Percentiles rank a stretch among this genome's conserved stretches.
These are phyloP conservation scores for Calosoma granatense DNA, from an alignment of 1,140 invertebrate species.

Conservation along the genomic window DNA sequence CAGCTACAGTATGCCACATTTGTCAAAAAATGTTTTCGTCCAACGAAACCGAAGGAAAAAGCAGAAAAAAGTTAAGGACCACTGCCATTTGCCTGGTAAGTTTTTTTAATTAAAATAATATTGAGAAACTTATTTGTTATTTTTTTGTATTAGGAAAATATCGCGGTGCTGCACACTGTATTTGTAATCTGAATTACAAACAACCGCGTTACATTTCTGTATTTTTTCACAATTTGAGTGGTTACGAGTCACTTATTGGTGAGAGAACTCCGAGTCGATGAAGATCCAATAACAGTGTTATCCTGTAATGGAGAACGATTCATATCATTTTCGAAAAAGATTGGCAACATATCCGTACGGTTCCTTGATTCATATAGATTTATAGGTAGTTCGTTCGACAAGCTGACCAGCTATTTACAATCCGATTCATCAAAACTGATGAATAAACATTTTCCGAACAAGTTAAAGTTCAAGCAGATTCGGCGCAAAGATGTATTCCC, in stretches of 20 bases:
- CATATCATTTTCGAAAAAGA: too few species aligned
- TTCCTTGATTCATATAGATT: conserved; percentile 11
- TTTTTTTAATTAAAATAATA: neutral
- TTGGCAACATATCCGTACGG: too few species aligned
- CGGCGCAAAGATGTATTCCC: conserved; percentile 21
- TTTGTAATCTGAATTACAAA: neutral
- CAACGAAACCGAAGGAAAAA: neutral
- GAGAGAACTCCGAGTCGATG: neutral
- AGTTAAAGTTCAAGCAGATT: conserved; percentile 12
- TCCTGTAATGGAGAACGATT: too few species aligned
- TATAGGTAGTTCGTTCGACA: conserved; percentile 6
- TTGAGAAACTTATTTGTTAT: neutral
- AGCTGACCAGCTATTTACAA: conserved; percentile 10
- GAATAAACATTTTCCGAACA: neutral
- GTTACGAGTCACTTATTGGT: neutral
- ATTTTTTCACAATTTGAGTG: too few species aligned
- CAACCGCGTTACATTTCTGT: neutral
- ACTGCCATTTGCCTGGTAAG: neutral
- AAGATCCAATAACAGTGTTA: neutral
- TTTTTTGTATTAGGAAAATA: neutral
- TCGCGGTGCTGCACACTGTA: neutral
- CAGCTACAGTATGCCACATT: neutral
- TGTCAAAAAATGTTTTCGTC: neutral
- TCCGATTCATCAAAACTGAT: neutral
- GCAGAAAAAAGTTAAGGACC: neutral